Evolutionary conservation across 64 coral and sea anemone genomes (phyloP), one percentile per base, ranked within the genome.

Genomic region (Catalaphyllia jardinei): DNA sequence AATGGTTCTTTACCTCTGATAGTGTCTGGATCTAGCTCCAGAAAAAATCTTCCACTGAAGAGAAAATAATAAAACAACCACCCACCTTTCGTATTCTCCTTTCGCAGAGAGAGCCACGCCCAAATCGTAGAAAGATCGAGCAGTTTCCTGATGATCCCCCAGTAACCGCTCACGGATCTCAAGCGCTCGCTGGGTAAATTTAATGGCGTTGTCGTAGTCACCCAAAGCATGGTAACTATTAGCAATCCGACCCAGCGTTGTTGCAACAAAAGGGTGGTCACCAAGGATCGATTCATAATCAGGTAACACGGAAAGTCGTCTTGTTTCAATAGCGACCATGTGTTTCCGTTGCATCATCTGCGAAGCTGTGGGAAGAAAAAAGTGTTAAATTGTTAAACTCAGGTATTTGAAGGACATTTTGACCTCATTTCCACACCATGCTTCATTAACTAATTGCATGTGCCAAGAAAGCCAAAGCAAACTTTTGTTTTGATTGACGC

Each of bases 241-340:
- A 2, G 62, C 88, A 35, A 90, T 74, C 77, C 67, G 62, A 51
- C 69, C 75, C 8, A 90, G 78, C 3, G 67, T 80, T 82, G 78
- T 90, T 38, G 78, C 88, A 10, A 72, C 60, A 33, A 73, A 82
- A 6, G 88, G 88, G 62, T 90, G 88, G 11, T 90, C 78, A 16
- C 78, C 78, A 52, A 90, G 39, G 39, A 57, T 51, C 16, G 22
- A 31, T 25, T 82, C 25, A 71, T 90, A 90, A n/a, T 60, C 50
- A 9, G 88, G 88, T 29, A 90, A 62, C 18, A 90, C 88, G 11
- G 74, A 24, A 39, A 73, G 31, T 22, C 65, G 30, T 29, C 78
- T 74, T 2, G 61, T 39, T 5, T 83, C 24, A 72, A 90, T 16
- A 12, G 88, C 78, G 10, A 22, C 18, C 74, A 77, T 10, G 19